A percentile compares a stretch with the other conserved stretches of the same genome.
Evolutionary conservation across 1,140 invertebrate species (phyloP).

Genomic region (Acromyrmex charruanus): DNA sequence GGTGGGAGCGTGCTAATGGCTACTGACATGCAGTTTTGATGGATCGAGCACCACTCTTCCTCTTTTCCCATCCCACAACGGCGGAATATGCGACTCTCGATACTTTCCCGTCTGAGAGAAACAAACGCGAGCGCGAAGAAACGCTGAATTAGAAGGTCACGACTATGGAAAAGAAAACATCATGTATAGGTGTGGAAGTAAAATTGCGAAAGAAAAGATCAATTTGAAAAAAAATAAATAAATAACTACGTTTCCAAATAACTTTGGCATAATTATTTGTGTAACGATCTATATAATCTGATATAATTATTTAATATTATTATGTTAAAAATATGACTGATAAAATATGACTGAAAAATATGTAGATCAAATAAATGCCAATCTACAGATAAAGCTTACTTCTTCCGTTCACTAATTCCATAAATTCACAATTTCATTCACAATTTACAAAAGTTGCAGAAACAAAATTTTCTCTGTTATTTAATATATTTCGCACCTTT

Average conservation of each 20-base stretch:
- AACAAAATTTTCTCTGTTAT: background rate
- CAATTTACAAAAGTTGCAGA: too few species aligned
- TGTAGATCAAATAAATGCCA: background rate
- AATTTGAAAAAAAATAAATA: background rate
- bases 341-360: background rate
- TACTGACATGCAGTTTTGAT: conserved; percentile 88
- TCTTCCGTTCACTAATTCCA: background rate
- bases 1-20: conserved; percentile 88
- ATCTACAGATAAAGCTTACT: background rate
- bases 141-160: conserved; percentile 36
- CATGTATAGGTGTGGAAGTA: background rate
- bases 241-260: background rate
- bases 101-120: conserved; percentile 71
- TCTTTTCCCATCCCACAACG: conserved; percentile 77
- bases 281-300: background rate
- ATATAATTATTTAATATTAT: conserved; percentile 4
- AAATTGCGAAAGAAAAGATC: background rate
- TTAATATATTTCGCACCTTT: background rate
- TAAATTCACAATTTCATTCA: background rate
- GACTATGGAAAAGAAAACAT: background rate
- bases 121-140: conserved; percentile 51
- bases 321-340: conserved; percentile 10
- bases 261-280: background rate
- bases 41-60: conserved; percentile 86
- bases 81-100: conserved; percentile 75